Percentiles rank a stretch among this genome's conserved stretches.
These are phyloP conservation scores for Ardeotis arabs DNA, from an alignment of 2,113 vertebrate species.

Conservation along the genomic window DNA sequence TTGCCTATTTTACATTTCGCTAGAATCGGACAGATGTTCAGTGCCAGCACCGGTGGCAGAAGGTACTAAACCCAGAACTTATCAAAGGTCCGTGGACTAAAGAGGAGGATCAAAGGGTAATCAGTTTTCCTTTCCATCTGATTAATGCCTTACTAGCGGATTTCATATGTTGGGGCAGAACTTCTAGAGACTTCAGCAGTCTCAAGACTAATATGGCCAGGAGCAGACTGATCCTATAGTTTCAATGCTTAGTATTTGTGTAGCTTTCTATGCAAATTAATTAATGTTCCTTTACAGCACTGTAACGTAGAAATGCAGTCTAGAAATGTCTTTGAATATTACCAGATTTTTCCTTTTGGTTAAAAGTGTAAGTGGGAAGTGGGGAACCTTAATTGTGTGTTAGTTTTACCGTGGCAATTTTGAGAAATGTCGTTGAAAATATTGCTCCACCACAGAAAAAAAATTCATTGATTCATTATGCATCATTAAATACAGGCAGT, in stretches of 20 bases:
- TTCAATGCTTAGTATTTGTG: neutral
- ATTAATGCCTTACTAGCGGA: neutral
- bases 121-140: slow-evolving; percentile 24
- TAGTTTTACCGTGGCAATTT: slow-evolving; percentile 13
- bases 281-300: neutral
- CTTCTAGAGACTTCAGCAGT: neutral
- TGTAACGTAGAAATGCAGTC: neutral
- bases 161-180: neutral
- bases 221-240: neutral
- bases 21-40: slow-evolving; percentile 98
- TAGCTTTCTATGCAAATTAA: neutral
- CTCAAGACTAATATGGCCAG: neutral
- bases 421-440: slow-evolving; percentile 53
- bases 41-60: slow-evolving; percentile 98
- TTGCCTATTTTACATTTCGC: slow-evolving; percentile 25
- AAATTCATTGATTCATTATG: slow-evolving; percentile 40
- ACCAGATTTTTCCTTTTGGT: neutral
- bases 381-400: neutral
- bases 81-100: slow-evolving; percentile 99
- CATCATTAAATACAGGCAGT: slow-evolving; percentile 71
- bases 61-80: slow-evolving; percentile 97
- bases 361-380: slow-evolving; percentile 24
- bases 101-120: slow-evolving; percentile 98
- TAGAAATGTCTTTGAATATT: slow-evolving; percentile 5
- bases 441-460: slow-evolving; percentile 32